A percentile compares a stretch with the other conserved stretches of the same genome.
Evolutionary conservation across 2,797 vertebrate species (phyloP).

Genomic region (Phataginus tricuspis): DNA sequence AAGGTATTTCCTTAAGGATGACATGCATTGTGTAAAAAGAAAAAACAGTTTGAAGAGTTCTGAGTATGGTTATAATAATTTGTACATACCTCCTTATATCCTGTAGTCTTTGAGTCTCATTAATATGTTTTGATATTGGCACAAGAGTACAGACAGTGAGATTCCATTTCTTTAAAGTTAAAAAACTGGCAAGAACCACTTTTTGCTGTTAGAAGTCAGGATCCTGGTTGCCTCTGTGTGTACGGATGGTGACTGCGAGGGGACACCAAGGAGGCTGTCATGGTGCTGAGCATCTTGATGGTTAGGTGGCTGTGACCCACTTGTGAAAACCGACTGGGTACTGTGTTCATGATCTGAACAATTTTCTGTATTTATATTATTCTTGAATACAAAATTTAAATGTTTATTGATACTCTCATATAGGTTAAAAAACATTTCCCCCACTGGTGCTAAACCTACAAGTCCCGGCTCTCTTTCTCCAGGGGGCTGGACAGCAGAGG

Average conservation of each 20-base stretch:
- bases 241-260: not conserved
- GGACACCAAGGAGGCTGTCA: not conserved
- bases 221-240: not conserved
- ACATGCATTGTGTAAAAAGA: not conserved
- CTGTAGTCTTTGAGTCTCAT: not conserved
- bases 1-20: not conserved
- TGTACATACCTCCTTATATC: not conserved
- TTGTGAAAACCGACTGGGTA: not conserved
- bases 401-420: not conserved
- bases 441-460: not conserved
- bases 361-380: not conserved
- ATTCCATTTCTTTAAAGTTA: conserved; percentile 15
- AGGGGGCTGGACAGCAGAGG: not conserved
- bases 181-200: not conserved
- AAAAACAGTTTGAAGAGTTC: not conserved
- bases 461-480: not conserved
- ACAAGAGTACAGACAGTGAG: not conserved
- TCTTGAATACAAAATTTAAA: not conserved
- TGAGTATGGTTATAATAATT: not conserved
- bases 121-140: not conserved
- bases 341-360: not conserved
- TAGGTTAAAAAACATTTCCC: not conserved
- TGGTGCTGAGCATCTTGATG: not conserved
- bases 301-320: not conserved
- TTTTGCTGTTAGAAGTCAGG: not conserved